Evolutionary conservation across 1,140 invertebrate species (phyloP).

Genomic region (Drosophila littoralis): DNA sequence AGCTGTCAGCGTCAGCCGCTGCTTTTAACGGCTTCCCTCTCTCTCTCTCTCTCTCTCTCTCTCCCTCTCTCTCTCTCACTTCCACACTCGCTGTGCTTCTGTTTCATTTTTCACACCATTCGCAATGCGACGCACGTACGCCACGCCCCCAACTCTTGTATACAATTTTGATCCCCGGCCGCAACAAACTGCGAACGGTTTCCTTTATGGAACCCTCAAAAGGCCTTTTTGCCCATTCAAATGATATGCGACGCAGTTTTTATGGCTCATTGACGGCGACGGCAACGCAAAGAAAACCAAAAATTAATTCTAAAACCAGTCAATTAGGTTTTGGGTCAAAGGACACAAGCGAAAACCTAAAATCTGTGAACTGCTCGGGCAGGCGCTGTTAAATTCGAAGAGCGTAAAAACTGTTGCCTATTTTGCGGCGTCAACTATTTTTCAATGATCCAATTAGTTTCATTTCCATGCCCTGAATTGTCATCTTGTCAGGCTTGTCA

Average conservation of each 20-base stretch:
- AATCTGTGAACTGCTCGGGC: neutral
- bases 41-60: neutral
- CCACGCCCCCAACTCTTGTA: slow-evolving; percentile 1
- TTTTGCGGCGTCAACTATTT: slow-evolving; percentile 50
- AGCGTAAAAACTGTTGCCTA: slow-evolving; percentile 17
- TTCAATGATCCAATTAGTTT: slow-evolving; percentile 60
- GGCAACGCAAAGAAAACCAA: slow-evolving; percentile 12
- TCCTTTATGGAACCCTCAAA: slow-evolving; percentile 33
- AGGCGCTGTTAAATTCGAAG: neutral
- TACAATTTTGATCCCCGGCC: slow-evolving; percentile 7
- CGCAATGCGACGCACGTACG: slow-evolving; percentile 57
- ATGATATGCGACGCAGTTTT: slow-evolving; percentile 60
- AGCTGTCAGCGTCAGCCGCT: slow-evolving; percentile 61
- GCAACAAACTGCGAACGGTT: slow-evolving; percentile 17
- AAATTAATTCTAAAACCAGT: slow-evolving; percentile 68
- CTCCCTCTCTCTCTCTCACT: slow-evolving; percentile 2
- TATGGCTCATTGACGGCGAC: slow-evolving; percentile 48
- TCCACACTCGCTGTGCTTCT: slow-evolving; percentile 1
- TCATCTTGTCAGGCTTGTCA: slow-evolving; percentile 56
- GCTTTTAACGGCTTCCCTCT: slow-evolving; percentile 27
- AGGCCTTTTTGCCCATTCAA: slow-evolving; percentile 44
- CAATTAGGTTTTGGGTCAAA: slow-evolving; percentile 50
- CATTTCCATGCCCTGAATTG: slow-evolving; percentile 32
- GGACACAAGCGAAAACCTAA: slow-evolving; percentile 10
- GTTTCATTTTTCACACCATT: slow-evolving; percentile 67